Base-by-base conservation (phyloP, 2,888 invertebrate species). In the Gonocerus acuteangulatus region DNA sequence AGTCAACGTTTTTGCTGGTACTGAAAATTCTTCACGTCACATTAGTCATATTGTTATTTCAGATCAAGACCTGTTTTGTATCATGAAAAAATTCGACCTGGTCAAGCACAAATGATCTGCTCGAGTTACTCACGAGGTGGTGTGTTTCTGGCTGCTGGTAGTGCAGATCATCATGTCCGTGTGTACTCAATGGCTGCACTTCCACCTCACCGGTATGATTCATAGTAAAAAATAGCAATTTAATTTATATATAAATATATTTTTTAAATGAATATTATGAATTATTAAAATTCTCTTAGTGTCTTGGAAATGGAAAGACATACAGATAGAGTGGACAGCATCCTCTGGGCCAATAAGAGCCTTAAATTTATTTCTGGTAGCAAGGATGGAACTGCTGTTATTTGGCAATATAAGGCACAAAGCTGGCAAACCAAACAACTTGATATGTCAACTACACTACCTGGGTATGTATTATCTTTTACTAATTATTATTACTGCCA, bases 61-160 rank as follows among this genome's bases (percentile, higher is more conserved):
- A 85, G 85, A 72, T 81, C 86, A 19, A 90, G 88, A 73, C 95
- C 95, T 2, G 86, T 89, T 68, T 87, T 93, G 73, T 95, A 90
- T 75, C 89, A 93, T 71, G 95, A 95, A 74, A 84, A 91, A 70
- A 85, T 94, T 77, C 79, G 95, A 2, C 94, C 95, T 0, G 95
- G 95, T 4, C 88, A 89, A 69, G 91, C 93, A 32, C 94, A 95
- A 78, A 95, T 97, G 89, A 86, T 95, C 70, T 95, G 95, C 74
- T 89, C 88, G 0, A 86, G 89, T 0, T 92, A 91, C 73, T 91
- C 90, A 71, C 85, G 88, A 0, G 90, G 94, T 18, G 94, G 94
- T 19, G 82, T 85, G 64, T 91, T 94, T 75, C 79, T 96, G 68
- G 96, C 95, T 2, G 89, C 95, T 6, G 97, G 96, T 52, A 92